Evolutionary conservation across 1,140 invertebrate genomes (phyloP).

Genomic region (Proctacanthus coquilletti): DNA sequence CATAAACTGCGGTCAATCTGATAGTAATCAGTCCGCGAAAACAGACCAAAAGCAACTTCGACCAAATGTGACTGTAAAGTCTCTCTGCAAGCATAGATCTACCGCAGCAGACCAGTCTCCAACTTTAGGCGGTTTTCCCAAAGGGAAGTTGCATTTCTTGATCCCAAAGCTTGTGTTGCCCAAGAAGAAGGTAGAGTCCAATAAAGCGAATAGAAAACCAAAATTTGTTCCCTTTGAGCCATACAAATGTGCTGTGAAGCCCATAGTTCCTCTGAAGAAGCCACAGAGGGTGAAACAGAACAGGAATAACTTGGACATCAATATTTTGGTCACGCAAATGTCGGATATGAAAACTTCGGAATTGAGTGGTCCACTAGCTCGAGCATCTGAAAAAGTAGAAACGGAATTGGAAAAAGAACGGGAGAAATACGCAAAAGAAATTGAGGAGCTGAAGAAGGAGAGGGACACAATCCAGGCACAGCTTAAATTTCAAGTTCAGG

Average conservation of each 20-base stretch:
- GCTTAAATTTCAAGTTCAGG: constrained; percentile 57
- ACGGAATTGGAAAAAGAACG: constrained; percentile 26
- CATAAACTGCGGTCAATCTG: neutral
- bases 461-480: constrained; percentile 51
- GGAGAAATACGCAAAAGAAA: constrained; percentile 33
- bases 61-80: too few relatives aligned
- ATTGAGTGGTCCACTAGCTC: constrained; percentile 16
- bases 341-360: constrained; percentile 42
- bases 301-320: constrained; percentile 51
- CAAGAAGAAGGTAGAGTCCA: constrained; percentile 11
- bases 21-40: constrained; percentile 8
- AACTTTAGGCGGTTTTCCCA: constrained; percentile 18
- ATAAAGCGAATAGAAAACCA: constrained; percentile 48
- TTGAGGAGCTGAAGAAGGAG: constrained; percentile 40
- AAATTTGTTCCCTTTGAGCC: constrained; percentile 82
- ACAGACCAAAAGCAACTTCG: constrained; percentile 6
- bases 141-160: constrained; percentile 21
- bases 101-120: constrained; percentile 7
- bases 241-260: constrained; percentile 69
- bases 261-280: constrained; percentile 41
- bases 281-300: constrained; percentile 21
- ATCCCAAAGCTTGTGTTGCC: constrained; percentile 15
- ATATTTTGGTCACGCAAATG: constrained; percentile 49
- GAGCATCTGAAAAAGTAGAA: constrained; percentile 14
- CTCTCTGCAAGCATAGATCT: too few relatives aligned